Percentiles rank a stretch among this genome's conserved stretches.
These are phyloP conservation scores for Rousettus leschenaultii DNA, from an alignment of 2,113 vertebrate species.

Conservation along the genomic window DNA sequence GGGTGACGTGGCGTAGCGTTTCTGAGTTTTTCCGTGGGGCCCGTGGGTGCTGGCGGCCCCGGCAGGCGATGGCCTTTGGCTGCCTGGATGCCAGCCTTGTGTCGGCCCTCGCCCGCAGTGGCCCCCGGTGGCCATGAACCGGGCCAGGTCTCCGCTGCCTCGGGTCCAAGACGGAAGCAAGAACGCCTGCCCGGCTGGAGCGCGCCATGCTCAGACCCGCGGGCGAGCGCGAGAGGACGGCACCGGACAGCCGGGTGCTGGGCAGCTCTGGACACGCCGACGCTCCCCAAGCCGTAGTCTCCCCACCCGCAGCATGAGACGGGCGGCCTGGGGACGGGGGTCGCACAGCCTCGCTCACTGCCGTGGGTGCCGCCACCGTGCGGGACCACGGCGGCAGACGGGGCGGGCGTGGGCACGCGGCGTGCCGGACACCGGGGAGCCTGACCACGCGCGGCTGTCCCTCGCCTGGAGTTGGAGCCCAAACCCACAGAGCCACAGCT, in stretches of 20 bases:
- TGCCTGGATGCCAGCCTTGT: accelerated
- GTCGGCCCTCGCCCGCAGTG: accelerated
- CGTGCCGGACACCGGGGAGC: accelerated
- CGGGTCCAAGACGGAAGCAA: accelerated
- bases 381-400: accelerated
- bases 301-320: too few relatives aligned
- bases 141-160: accelerated
- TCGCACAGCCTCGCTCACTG: background rate
- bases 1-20: accelerated
- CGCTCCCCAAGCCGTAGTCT: too few relatives aligned
- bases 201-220: accelerated
- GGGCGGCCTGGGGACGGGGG: too few relatives aligned
- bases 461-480: background rate
- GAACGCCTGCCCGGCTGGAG: too few relatives aligned
- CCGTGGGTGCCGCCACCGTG: accelerated
- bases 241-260: background rate
- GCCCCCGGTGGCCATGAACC: background rate
- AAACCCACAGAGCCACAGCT: accelerated
- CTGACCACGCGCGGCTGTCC: background rate
- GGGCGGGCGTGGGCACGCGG: accelerated
- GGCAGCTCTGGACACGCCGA: background rate
- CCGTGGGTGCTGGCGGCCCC: accelerated
- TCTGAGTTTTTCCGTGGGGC: accelerated
- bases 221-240: accelerated
- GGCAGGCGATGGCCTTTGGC: accelerated